These are phyloP conservation scores for Tiliacea aurago DNA, from an alignment of 2,888 invertebrate species.

Conservation along the genomic window DNA sequence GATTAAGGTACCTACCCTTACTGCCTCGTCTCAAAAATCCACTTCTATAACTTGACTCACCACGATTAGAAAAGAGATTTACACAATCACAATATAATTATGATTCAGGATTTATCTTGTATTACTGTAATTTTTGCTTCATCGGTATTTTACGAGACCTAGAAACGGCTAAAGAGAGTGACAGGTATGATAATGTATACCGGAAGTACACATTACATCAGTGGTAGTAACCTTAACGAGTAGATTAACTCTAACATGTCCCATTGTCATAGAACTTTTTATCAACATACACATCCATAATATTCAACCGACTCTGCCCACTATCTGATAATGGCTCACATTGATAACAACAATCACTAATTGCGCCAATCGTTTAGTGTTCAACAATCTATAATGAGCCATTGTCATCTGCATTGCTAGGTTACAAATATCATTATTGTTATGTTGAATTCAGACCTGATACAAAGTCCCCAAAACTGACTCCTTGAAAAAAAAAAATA, in stretches of 20 bases:
- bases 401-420: slow-evolving; percentile 34
- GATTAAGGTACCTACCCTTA: too few relatives aligned
- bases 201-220: slow-evolving; percentile 1
- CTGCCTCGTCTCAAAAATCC: too few relatives aligned
- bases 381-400: slow-evolving; percentile 38
- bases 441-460: slow-evolving; percentile 1
- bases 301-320: slow-evolving; percentile 36
- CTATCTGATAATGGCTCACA: slow-evolving; percentile 59
- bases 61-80: neutral
- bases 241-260: slow-evolving; percentile 25
- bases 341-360: slow-evolving; percentile 63
- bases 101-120: slow-evolving; percentile 16
- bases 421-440: slow-evolving; percentile 29
- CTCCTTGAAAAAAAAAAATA: neutral
- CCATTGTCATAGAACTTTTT: slow-evolving; percentile 31
- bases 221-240: slow-evolving; percentile 2
- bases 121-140: neutral
- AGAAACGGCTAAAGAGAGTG: too few relatives aligned
- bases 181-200: neutral
- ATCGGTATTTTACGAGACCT: neutral
- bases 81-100: slow-evolving; percentile 3
- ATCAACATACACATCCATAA: slow-evolving; percentile 36
- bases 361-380: slow-evolving; percentile 57
- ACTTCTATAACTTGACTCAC: slow-evolving; percentile 37
- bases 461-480: neutral